These are phyloP conservation scores for Cactoblastis cactorum DNA, from an alignment of 2,888 invertebrate genomes.

Conservation along the genomic window DNA sequence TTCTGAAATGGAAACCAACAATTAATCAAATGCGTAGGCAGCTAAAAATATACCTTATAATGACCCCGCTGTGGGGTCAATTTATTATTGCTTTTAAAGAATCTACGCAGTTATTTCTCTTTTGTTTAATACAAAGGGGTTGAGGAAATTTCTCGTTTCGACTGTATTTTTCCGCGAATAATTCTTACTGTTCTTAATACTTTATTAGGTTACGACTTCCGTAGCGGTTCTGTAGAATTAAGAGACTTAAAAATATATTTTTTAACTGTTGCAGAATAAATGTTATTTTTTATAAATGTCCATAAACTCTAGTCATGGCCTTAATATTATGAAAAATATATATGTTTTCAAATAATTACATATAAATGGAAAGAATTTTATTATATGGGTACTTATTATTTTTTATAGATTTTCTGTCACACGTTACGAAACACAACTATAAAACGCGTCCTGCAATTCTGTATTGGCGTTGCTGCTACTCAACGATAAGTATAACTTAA, in stretches of 20 bases:
- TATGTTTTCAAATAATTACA: too few relatives aligned
- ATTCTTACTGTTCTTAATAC: constrained; percentile 4
- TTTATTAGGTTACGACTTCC: neutral
- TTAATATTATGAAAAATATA: too few relatives aligned
- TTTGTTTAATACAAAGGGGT: constrained; percentile 48
- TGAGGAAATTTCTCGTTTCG: constrained; percentile 29
- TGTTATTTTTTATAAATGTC: too few relatives aligned
- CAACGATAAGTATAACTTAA: too few relatives aligned
- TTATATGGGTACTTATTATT: too few relatives aligned
- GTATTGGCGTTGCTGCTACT: too few relatives aligned
- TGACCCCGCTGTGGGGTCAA: constrained; percentile 40
- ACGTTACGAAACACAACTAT: too few relatives aligned
- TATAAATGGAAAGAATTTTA: too few relatives aligned
- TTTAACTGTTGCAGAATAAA: too few relatives aligned
- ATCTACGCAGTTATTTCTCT: constrained; percentile 39
- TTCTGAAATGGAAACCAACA: neutral
- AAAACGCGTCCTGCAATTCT: too few relatives aligned
- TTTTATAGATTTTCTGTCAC: too few relatives aligned
- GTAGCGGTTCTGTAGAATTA: neutral
- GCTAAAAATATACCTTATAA: constrained; percentile 31
- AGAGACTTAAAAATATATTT: neutral
- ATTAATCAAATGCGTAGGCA: constrained; percentile 9
- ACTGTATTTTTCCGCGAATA: constrained; percentile 17
- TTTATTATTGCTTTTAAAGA: constrained; percentile 47
- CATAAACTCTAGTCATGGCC: too few relatives aligned